phyloP scores from a whole-genome alignment of 2,797 vertebrate genomes.

The Mormyrops boulengeri region DNA sequence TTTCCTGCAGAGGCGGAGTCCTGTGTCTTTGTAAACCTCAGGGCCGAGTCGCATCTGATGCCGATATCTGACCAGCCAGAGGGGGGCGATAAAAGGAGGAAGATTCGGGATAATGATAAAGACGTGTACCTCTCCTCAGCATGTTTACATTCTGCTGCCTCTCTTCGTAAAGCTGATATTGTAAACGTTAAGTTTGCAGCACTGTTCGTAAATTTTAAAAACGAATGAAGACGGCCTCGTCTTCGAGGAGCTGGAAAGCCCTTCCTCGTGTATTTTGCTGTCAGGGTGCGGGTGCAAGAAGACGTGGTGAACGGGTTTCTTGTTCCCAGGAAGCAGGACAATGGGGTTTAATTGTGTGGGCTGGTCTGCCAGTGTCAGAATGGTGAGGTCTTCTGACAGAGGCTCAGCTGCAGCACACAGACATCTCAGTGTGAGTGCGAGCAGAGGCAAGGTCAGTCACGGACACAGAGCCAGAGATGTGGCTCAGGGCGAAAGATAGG shows the following conservation, averaged over 20 bases:
- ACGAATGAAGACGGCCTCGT: background rate
- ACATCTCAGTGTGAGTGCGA: background rate
- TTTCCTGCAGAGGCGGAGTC: background rate
- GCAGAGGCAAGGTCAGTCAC: background rate
- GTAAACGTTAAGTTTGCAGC: background rate
- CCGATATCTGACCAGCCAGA: background rate
- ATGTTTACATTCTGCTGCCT: background rate
- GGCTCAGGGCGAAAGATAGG: background rate
- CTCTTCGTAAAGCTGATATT: background rate
- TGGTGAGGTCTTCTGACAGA: background rate
- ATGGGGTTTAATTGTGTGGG: background rate
- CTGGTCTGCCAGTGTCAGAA: background rate
- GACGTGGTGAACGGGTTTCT: background rate
- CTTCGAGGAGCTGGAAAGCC: background rate
- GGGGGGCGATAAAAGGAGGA: background rate
- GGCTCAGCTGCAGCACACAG: background rate
- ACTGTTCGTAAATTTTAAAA: background rate
- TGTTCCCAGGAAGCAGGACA: background rate
- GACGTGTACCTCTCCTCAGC: background rate
- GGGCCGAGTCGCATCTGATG: background rate
- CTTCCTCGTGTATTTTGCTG: background rate
- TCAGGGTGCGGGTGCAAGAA: background rate
- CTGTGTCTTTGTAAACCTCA: background rate
- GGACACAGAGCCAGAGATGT: background rate
- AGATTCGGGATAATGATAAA: background rate